Evolutionary conservation across 2,888 invertebrate species (phyloP).

Genomic region (Rhagium mordax): DNA sequence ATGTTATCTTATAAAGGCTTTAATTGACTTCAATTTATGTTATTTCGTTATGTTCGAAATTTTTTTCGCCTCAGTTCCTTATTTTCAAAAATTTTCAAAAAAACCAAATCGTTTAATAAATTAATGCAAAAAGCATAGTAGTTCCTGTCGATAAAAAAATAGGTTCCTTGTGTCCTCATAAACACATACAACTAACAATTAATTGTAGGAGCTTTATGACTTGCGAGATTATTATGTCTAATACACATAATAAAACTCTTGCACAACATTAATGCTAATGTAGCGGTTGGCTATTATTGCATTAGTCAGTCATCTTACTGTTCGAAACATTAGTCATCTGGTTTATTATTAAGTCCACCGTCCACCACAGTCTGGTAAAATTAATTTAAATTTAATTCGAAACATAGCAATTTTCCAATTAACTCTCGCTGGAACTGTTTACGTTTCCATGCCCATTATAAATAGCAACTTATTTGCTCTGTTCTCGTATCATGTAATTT

Average conservation of each 20-base stretch:
- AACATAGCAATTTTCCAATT: constrained; percentile 29
- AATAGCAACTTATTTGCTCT: constrained; percentile 9
- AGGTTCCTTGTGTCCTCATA: no score
- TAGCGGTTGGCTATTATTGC: background rate
- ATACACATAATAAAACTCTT: background rate
- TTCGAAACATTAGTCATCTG: constrained; percentile 16
- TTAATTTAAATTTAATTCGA: constrained; percentile 31
- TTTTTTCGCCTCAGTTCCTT: no score
- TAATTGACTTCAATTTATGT: no score
- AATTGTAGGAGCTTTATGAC: background rate
- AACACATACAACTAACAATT: background rate
- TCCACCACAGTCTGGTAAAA: constrained; percentile 14
- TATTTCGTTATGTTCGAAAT: no score
- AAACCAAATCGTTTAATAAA: no score
- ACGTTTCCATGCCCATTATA: background rate
- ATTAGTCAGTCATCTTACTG: constrained; percentile 24
- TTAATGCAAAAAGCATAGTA: no score
- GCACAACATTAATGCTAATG: constrained; percentile 14
- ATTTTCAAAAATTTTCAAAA: no score
- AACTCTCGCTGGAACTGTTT: constrained; percentile 12
- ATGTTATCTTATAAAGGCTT: no score
- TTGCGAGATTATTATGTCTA: background rate
- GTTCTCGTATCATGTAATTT: background rate
- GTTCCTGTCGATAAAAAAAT: no score
- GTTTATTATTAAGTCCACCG: constrained; percentile 19